Evolutionary conservation across 2,113 vertebrate species (phyloP).

Genomic region (Desmodus rotundus): DNA sequence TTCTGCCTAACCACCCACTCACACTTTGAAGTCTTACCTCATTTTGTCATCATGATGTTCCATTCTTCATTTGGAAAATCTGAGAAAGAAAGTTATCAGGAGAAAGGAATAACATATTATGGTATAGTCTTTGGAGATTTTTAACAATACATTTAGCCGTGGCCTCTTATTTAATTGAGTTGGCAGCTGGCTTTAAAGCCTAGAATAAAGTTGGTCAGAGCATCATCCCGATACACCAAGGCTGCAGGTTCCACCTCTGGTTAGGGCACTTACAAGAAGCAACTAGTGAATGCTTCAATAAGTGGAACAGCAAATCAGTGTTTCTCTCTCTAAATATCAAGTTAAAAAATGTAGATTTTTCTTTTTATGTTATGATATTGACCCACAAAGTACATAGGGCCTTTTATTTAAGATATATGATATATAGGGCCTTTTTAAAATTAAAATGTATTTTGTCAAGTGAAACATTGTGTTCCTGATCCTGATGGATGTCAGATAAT

Average conservation of each 20-base stretch:
- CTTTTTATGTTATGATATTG: not conserved
- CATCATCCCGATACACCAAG: not conserved
- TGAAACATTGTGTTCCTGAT: not conserved
- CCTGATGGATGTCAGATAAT: not conserved
- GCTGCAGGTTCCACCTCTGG: too few relatives aligned
- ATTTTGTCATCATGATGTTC: constrained; percentile 7
- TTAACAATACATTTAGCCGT: not conserved
- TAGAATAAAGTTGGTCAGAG: not conserved
- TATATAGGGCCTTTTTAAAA: too few relatives aligned
- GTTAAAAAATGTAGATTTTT: too few relatives aligned
- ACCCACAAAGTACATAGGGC: not conserved
- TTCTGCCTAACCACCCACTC: not conserved
- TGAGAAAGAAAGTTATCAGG: not conserved
- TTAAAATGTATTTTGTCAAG: not conserved
- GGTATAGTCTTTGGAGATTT: not conserved
- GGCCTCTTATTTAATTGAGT: not conserved
- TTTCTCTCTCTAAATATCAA: too few relatives aligned
- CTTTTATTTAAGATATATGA: not conserved
- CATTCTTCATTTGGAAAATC: not conserved
- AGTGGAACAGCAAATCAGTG: too few relatives aligned
- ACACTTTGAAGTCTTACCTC: constrained; percentile 43
- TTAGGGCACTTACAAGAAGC: too few relatives aligned
- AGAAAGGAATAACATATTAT: not conserved
- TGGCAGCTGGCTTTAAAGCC: not conserved
- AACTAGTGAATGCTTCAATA: too few relatives aligned